Evolutionary conservation across 2,888 invertebrate species (phyloP), one percentile per base, ranked within the genome.

Genomic region (Orthonevra nobilis): DNA sequence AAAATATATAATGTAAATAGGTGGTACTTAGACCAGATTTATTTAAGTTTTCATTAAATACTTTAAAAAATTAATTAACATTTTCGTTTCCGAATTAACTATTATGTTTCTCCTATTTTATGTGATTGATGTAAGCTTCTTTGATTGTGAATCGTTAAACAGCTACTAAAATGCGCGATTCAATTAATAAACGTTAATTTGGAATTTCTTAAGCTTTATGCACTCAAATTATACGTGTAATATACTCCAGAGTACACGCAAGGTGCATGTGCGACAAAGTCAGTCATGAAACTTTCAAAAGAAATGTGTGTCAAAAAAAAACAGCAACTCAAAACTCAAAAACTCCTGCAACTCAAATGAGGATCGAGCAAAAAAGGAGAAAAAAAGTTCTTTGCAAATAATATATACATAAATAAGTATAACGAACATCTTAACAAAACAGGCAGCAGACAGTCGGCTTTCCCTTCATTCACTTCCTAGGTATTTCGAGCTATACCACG

Each of bases 371-470:
- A 32, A 40, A 14, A 28, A 14, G 17, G 9, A 44, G 9, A 26
- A 44, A 12, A 12, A 48, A 61, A 46, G 1, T 15, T 48, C 6
- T 28, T 3, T 36, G 17, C 12, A 48, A 46, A 50, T n/a, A n/a
- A n/a, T n/a, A n/a, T n/a, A n/a, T n/a, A n/a, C n/a, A n/a, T n/a
- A n/a, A n/a, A 19, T 26, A 26, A 56, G 64, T 56, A 64, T 64
- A 72, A 72, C 56, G 72, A 72, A 64, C 56, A n/a, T n/a, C 48
- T 32, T 72, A 48, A 48, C 56, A 48, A 12, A 26, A 58, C 32
- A 50, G 14, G 10, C 34, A 66, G 40, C 66, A 73, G 73, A 73
- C 66, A 66, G 56, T 64, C 72, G 38, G 48, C 46, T 66, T 50
- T 58, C 9, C 28, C 34, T 50, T 44, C 56, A 73, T 73, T 52